A percentile compares a stretch with the other conserved stretches of the same genome.
phyloP scores from a whole-genome alignment of 1,140 invertebrate species.

The honey bee (Apis mellifera) region Amel_HAv3.1 CM009936.2:13643501-13644000 shows the following conservation, averaged over 20 bases:
- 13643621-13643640: slow-evolving; percentile 82
- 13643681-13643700: slow-evolving; percentile 81
- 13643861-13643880: too few relatives aligned
- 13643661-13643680: slow-evolving; percentile 76
- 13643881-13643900: too few relatives aligned
- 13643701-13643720: slow-evolving; percentile 71
- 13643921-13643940: too few relatives aligned
- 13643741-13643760: slow-evolving; percentile 63
- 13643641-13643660: slow-evolving; percentile 82
- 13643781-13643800: slow-evolving; percentile 64
- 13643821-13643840: neutral
- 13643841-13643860: too few relatives aligned
- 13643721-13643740: slow-evolving; percentile 68
- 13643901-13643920: too few relatives aligned
- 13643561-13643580: slow-evolving; percentile 75
- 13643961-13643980: too few relatives aligned
- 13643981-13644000: too few relatives aligned
- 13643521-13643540: slow-evolving; percentile 61
- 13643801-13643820: slow-evolving; percentile 36
- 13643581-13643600: slow-evolving; percentile 70
- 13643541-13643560: slow-evolving; percentile 65
- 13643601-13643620: slow-evolving; percentile 82
- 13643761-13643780: slow-evolving; percentile 53
- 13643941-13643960: too few relatives aligned
- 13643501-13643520: slow-evolving; percentile 33